A percentile compares a stretch with the other conserved stretches of the same genome.
Evolutionary conservation across 2,113 vertebrate genomes (phyloP).

Genomic region (Ceuthmochares aereus): DNA sequence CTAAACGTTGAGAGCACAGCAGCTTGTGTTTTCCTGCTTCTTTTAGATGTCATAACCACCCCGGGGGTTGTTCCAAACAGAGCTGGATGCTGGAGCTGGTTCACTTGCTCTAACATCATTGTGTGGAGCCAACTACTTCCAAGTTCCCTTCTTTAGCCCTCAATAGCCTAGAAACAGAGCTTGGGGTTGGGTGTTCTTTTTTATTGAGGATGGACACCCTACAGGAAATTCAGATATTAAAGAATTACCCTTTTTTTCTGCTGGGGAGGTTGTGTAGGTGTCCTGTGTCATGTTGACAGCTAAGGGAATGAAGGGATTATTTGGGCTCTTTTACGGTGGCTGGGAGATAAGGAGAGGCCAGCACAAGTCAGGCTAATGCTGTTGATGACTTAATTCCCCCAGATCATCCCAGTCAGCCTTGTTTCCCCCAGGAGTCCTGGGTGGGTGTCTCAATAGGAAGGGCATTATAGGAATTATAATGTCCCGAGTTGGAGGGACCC

Average conservation of each 20-base stretch:
- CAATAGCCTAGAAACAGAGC: background rate
- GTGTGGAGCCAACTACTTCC: background rate
- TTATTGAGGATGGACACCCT: background rate
- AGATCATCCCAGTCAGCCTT: background rate
- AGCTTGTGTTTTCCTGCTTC: background rate
- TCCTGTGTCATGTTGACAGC: background rate
- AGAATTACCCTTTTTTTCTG: background rate
- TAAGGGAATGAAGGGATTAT: background rate
- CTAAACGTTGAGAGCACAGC: background rate
- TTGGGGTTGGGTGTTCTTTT: background rate
- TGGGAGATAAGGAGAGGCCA: background rate
- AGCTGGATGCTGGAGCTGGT: background rate
- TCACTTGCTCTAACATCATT: background rate
- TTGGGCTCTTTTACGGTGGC: background rate
- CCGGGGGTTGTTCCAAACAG: background rate
- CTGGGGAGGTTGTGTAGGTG: background rate
- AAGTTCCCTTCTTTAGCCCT: background rate
- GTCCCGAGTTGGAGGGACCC: too few species aligned
- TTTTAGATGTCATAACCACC: background rate
- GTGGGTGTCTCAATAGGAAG: rapidly evolving
- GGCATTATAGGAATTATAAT: too few species aligned
- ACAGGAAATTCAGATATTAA: background rate
- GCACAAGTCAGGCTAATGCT: background rate
- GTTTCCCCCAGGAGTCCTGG: background rate
- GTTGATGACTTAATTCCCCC: background rate